Percentiles rank a stretch among this genome's conserved stretches.
Conservation (phyloP, 2,797 vertebrate species). For the Malacoraja senta region DNA sequence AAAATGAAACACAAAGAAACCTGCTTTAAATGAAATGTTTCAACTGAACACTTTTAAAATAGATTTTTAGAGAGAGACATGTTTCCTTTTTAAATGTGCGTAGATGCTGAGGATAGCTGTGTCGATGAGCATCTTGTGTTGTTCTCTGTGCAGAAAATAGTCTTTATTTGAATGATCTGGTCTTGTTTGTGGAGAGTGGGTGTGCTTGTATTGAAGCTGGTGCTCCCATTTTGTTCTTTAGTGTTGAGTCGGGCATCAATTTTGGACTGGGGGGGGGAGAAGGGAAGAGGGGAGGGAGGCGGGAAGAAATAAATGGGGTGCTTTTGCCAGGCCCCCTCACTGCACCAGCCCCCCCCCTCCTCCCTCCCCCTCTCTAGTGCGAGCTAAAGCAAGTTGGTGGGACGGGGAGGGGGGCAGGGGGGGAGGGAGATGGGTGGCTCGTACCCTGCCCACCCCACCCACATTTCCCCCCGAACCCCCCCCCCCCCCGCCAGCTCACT, state of each 20-base stretch:
- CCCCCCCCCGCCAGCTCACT: too few species aligned
- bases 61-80: slow-evolving; percentile 25
- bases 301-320: too few species aligned
- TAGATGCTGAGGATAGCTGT: background rate
- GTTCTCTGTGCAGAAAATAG: slow-evolving; percentile 24
- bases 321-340: background rate
- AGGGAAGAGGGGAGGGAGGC: too few species aligned
- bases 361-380: too few species aligned
- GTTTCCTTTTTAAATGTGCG: background rate
- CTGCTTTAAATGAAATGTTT: slow-evolving; percentile 33
- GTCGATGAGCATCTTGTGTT: background rate
- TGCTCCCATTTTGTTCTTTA: background rate
- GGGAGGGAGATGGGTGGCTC: too few species aligned
- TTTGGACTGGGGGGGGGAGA: background rate
- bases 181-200: slow-evolving; percentile 9
- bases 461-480: too few species aligned
- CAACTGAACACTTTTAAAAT: slow-evolving; percentile 2
- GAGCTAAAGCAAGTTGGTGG: background rate
- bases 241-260: slow-evolving; percentile 7
- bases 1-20: slow-evolving; percentile 26
- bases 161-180: slow-evolving; percentile 29
- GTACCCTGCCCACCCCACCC: too few species aligned
- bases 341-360: background rate
- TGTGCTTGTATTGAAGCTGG: background rate
- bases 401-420: too few species aligned